Percentiles rank a stretch among this genome's conserved stretches.
phyloP scores from a whole-genome alignment of 2,797 vertebrate genomes.

The Catharus ustulatus region DNA sequence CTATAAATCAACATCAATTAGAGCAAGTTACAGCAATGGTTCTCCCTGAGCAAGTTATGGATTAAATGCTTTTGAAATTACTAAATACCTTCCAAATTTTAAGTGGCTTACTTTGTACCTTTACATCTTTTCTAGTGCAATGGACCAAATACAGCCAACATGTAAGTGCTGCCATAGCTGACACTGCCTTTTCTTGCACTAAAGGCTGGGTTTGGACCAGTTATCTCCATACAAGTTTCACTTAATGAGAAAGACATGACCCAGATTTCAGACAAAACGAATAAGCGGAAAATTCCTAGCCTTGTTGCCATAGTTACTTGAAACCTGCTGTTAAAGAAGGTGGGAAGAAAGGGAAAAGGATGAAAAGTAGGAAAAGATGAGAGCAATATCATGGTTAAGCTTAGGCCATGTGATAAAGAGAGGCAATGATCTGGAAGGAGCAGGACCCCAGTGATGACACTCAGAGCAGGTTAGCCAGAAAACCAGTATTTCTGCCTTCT shows the following conservation, averaged over 20 bases:
- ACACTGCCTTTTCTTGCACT: background rate
- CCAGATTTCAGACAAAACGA: background rate
- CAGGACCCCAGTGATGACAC: background rate
- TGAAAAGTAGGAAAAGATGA: background rate
- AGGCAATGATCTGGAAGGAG: background rate
- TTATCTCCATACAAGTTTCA: background rate
- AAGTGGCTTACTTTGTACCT: background rate
- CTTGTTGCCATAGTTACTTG: constrained; percentile 40
- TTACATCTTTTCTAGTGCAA: background rate
- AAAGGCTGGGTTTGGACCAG: background rate
- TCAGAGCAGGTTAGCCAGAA: background rate
- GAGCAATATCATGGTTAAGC: background rate
- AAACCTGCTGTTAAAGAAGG: background rate
- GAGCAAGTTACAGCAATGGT: background rate
- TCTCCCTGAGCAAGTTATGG: background rate
- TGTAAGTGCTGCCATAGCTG: background rate
- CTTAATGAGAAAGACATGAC: background rate
- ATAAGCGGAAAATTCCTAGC: background rate
- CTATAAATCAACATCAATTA: background rate
- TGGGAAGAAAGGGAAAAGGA: background rate
- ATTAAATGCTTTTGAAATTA: background rate
- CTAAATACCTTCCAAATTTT: background rate
- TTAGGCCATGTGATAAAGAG: background rate
- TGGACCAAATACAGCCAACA: background rate
- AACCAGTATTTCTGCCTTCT: background rate